Percentiles rank a stretch among this genome's conserved stretches.
These are phyloP conservation scores for Xenops minutus DNA, from an alignment of 2,797 vertebrate genomes.

Conservation along the genomic window DNA sequence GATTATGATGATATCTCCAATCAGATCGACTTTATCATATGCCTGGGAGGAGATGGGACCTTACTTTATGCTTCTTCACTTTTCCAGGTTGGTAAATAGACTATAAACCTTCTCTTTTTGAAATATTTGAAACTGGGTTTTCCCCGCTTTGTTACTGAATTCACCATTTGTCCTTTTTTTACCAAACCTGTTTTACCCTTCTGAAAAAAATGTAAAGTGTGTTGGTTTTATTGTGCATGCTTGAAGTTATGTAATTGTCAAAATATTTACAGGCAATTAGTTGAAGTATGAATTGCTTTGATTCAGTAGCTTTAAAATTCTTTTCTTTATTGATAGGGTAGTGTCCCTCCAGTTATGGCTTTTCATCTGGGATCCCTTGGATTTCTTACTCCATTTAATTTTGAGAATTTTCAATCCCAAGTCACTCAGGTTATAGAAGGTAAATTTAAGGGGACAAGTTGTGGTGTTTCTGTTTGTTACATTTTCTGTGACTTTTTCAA, in stretches of 20 bases:
- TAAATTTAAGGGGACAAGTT: constrained; percentile 63
- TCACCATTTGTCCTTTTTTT: neutral
- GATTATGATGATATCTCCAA: constrained; percentile 95
- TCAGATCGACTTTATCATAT: constrained; percentile 93
- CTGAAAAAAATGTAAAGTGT: neutral
- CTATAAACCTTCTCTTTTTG: neutral
- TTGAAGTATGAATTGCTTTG: constrained; percentile 36
- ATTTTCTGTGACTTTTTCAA: neutral
- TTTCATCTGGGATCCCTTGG: constrained; percentile 95
- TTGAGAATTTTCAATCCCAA: constrained; percentile 91
- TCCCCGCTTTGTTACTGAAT: neutral
- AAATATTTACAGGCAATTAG: constrained; percentile 24
- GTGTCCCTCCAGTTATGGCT: constrained; percentile 94
- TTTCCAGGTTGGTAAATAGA: constrained; percentile 83
- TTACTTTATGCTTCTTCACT: constrained; percentile 92
- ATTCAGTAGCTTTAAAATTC: constrained; percentile 36
- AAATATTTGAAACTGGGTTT: neutral
- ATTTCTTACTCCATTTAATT: constrained; percentile 93
- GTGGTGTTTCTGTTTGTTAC: neutral
- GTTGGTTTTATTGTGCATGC: neutral
- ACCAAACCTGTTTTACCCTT: neutral
- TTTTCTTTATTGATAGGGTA: constrained; percentile 80
- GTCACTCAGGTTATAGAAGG: constrained; percentile 93
- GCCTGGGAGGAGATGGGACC: constrained; percentile 93
- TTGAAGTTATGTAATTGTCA: constrained; percentile 2